A percentile compares a stretch with the other conserved stretches of the same genome.
phyloP scores from a whole-genome alignment of 2,797 vertebrate species.

The Propithecus perrieri region DNA sequence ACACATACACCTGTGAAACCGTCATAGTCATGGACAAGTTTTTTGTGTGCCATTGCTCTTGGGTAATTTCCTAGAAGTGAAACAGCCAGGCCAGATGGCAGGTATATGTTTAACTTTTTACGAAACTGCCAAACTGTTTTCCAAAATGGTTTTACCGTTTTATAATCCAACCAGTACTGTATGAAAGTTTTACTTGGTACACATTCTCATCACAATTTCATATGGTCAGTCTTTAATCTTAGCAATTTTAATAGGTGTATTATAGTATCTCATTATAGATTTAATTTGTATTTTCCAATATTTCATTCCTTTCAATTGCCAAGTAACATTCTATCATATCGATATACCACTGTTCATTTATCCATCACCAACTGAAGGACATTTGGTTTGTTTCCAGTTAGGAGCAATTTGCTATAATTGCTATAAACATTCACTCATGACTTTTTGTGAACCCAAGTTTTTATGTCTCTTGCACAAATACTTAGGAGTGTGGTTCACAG shows the following conservation, averaged over 20 bases:
- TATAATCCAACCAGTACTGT: background rate
- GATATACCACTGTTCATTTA: background rate
- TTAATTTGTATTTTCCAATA: background rate
- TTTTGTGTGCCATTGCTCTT: background rate
- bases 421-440: background rate
- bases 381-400: background rate
- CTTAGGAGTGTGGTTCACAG: background rate
- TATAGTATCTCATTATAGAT: background rate
- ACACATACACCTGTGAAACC: background rate
- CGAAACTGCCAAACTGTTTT: background rate
- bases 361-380: background rate
- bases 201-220: background rate
- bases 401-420: background rate
- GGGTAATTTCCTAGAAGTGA: background rate
- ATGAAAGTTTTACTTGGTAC: background rate
- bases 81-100: background rate
- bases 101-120: background rate
- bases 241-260: background rate
- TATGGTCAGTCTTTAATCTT: background rate
- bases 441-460: background rate
- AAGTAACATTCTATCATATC: background rate
- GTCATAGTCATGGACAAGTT: background rate
- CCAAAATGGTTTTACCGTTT: background rate
- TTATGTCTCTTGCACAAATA: constrained; percentile 25
- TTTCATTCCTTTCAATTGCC: background rate